Conservation (phyloP, 2,113 vertebrate genomes). For the Caloenas nicobarica region DNA sequence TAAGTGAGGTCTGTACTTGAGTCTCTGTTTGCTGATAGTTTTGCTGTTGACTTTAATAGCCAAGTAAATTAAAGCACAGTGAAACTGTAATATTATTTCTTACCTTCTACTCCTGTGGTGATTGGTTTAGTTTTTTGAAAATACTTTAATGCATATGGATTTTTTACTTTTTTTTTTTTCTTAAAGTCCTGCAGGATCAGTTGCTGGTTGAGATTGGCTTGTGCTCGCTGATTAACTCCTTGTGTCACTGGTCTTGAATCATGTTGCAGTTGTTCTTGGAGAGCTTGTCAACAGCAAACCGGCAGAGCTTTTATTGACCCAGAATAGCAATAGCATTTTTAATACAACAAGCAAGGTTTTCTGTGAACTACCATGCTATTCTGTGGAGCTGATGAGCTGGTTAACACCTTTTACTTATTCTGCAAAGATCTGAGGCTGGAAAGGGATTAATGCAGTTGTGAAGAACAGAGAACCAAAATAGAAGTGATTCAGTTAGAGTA, state of each 20-base stretch:
- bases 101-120: background rate
- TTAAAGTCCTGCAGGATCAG: background rate
- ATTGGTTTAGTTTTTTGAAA: background rate
- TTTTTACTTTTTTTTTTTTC: background rate
- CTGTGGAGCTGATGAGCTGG: conserved; percentile 29
- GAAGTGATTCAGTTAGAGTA: conserved; percentile 47
- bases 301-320: conserved; percentile 19
- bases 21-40: background rate
- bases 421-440: background rate
- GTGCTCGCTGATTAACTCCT: background rate
- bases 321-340: background rate
- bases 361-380: background rate
- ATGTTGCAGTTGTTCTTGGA: background rate
- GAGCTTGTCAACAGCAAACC: background rate
- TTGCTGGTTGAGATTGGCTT: background rate
- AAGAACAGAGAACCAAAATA: conserved; percentile 30
- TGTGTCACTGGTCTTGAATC: background rate
- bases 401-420: conserved; percentile 57
- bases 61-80: background rate
- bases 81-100: background rate
- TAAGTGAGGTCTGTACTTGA: background rate
- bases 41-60: background rate
- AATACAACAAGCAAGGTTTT: conserved; percentile 36
- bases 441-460: conserved; percentile 39
- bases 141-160: background rate